Evolutionary conservation across 64 coral and sea anemone species (phyloP).

Genomic region (Montipora efflorescens): DNA sequence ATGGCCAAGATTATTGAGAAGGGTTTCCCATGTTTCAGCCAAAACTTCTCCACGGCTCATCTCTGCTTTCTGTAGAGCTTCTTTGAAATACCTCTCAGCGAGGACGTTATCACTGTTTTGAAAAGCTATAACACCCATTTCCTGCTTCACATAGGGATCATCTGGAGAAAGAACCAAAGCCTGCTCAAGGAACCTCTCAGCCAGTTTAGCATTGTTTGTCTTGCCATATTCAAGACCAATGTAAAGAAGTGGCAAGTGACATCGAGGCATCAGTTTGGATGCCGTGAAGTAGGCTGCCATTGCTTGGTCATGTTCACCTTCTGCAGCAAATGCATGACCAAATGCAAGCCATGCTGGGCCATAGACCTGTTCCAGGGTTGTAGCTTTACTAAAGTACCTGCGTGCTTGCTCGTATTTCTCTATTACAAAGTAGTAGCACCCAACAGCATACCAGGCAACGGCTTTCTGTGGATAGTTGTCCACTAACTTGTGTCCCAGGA

Average conservation of each 20-base stretch:
- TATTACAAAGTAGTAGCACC: conserved; percentile 97
- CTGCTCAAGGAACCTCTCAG: conserved; percentile 89
- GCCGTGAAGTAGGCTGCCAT: conserved; percentile 99
- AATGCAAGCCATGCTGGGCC: conserved; percentile 98
- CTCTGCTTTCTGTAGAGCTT: conserved; percentile 90
- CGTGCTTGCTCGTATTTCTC: conserved; percentile 96
- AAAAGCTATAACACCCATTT: conserved; percentile 96
- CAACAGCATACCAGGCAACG: conserved; percentile 97
- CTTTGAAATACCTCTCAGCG: conserved; percentile 93
- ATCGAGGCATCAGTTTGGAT: conserved; percentile 96
- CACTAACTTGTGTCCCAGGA: conserved; percentile 94
- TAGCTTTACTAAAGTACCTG: conserved; percentile 98
- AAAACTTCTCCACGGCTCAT: conserved; percentile 81
- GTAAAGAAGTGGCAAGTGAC: conserved; percentile 90
- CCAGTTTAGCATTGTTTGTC: conserved; percentile 96
- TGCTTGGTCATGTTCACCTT: conserved; percentile 99
- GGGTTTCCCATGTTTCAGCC: conserved; percentile 92
- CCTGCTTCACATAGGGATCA: conserved; percentile 96
- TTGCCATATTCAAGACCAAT: conserved; percentile 98
- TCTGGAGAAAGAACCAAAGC: conserved; percentile 88
- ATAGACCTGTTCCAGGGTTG: conserved; percentile 84
- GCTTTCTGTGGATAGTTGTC: conserved; percentile 98
- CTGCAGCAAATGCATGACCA: conserved; percentile 97
- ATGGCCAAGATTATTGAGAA: conserved; percentile 96
- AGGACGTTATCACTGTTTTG: conserved; percentile 84